These are phyloP conservation scores for Rhizomys pruinosus DNA, from an alignment of 2,113 vertebrate genomes.

Conservation along the genomic window DNA sequence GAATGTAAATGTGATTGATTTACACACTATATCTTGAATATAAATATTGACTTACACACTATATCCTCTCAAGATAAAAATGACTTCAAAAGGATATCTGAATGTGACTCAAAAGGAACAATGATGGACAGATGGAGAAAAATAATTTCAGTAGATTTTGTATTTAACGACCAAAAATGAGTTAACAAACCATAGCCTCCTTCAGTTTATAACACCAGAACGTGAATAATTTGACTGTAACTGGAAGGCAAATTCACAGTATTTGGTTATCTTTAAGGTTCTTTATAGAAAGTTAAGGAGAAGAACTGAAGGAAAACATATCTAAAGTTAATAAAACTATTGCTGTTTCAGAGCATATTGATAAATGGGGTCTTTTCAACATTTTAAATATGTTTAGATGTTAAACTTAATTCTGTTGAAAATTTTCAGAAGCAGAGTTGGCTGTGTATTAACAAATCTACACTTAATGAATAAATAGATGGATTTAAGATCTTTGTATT, in stretches of 20 bases:
- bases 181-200: background rate
- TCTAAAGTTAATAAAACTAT: slow-evolving; percentile 56
- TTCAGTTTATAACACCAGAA: slow-evolving; percentile 54
- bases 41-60: background rate
- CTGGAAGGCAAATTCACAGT: slow-evolving; percentile 37
- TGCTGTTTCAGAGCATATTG: slow-evolving; percentile 33
- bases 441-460: slow-evolving; percentile 36
- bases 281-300: slow-evolving; percentile 38
- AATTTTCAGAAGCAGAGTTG: slow-evolving; percentile 44
- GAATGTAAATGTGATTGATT: slow-evolving; percentile 51
- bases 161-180: slow-evolving; percentile 14
- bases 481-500: slow-evolving; percentile 44
- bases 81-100: slow-evolving; percentile 8
- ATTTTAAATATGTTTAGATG: slow-evolving; percentile 22
- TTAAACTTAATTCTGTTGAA: slow-evolving; percentile 38
- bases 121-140: background rate
- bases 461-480: slow-evolving; percentile 43
- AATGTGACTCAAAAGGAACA: background rate
- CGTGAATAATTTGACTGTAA: slow-evolving; percentile 45
- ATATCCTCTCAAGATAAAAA: background rate
- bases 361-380: slow-evolving; percentile 17
- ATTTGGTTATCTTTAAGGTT: slow-evolving; percentile 52
- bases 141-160: background rate
- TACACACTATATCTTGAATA: background rate
- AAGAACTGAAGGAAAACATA: slow-evolving; percentile 40